A percentile compares a stretch with the other conserved stretches of the same genome.
phyloP scores from a whole-genome alignment of 2,797 vertebrate species.

The Threskiornis aethiopicus region DNA sequence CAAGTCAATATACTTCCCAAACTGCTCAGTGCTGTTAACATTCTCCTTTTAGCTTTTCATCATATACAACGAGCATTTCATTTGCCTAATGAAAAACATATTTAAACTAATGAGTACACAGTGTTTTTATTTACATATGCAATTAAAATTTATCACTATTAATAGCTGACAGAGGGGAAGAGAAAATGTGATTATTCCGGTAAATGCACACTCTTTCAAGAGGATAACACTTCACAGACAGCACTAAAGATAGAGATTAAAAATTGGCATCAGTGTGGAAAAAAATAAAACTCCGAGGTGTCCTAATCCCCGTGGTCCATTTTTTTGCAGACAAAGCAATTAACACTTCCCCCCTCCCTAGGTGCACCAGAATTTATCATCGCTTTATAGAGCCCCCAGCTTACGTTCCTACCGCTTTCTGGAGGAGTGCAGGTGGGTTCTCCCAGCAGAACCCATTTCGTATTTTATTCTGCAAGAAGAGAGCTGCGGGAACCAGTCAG shows the following conservation, averaged over 20 bases:
- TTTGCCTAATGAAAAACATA: conserved; percentile 76
- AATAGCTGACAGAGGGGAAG: conserved; percentile 65
- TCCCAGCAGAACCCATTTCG: accelerated
- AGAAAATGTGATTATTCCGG: conserved; percentile 53
- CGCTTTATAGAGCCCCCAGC: neutral
- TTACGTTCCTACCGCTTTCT: accelerated
- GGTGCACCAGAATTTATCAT: neutral
- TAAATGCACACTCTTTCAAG: conserved; percentile 7
- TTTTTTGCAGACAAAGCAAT: neutral
- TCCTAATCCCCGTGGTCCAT: neutral
- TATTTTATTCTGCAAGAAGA: neutral
- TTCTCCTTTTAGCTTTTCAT: conserved; percentile 62
- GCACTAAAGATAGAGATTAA: neutral
- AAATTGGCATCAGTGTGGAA: neutral
- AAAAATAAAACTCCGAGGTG: neutral
- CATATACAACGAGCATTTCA: conserved; percentile 58
- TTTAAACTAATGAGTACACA: conserved; percentile 71
- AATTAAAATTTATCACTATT: conserved; percentile 72
- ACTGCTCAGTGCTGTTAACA: conserved; percentile 18
- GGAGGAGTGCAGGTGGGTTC: neutral
- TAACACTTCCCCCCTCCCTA: neutral
- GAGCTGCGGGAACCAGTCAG: neutral
- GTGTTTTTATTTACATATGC: conserved; percentile 72
- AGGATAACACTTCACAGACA: neutral
- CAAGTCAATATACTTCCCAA: neutral